Evolutionary conservation across 2,888 invertebrate genomes (phyloP), one percentile per base, ranked within the genome.

Genomic region (Dastarcus helophoroides): DNA sequence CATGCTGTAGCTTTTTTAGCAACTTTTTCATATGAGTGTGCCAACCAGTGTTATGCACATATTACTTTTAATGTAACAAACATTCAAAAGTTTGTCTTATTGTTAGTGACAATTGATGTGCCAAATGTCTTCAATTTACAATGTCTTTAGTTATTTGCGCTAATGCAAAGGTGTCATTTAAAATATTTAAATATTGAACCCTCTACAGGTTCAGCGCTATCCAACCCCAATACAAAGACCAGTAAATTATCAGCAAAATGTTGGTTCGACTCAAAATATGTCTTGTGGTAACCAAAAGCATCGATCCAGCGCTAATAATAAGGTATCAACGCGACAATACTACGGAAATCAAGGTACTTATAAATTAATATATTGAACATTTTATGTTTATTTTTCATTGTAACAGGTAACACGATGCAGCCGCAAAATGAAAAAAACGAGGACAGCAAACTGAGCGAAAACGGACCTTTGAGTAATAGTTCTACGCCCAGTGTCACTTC

Each of bases 211-310:
- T 29, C 57, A 55, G 36, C 47, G 61, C 36, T 62, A 67, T 39
- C 69, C 68, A 4, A 57, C 67, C 5, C 69, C 69, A 8, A 69
- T 69, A 40, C 69, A 69, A 36, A 56, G 69, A 46, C 68, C 69
- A 3, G 64, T 65, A 7, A 65, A 65, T 24, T 68, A 64, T 44
- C 65, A 67, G 35, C 62, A 62, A 14, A 58, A 61, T 29, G 56
- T 64, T 13, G 60, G 60, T 35, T 58, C 60, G 4, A 48, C 56
- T 33, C 55, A 54, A 48, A 58, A 44, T 44, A 58, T 40, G 50
- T 60, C 45, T 45, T 56, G 47, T 40, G 48, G 44, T 46, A 62
- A 47, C 51, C 62, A 58, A 48, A 61, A 42, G 50, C 61, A 43
- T 54, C 62, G 52, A 45, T 53, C 50, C 31, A 53, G 51, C 39